Percentiles rank a stretch among this genome's conserved stretches.
phyloP scores from a whole-genome alignment of 1,140 invertebrate genomes.

The Drosophila persimilis region DNA sequence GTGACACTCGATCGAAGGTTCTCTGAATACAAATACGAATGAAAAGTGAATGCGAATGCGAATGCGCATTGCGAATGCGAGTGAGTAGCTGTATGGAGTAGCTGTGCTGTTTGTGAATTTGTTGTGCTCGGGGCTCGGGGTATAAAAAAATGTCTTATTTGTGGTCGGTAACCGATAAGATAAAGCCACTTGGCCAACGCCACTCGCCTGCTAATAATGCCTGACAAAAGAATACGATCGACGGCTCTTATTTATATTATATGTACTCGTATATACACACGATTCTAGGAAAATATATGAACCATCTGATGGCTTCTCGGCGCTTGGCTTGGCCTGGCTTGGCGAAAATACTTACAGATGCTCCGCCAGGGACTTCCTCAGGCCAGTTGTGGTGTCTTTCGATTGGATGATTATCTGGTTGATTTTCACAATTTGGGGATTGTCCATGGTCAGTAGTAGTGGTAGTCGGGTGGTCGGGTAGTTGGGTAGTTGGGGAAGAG shows the following conservation, averaged over 20 bases:
- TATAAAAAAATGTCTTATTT: slow-evolving; percentile 29
- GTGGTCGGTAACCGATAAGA: slow-evolving; percentile 41
- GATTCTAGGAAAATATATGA: slow-evolving; percentile 22
- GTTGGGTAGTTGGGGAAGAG: too few relatives aligned
- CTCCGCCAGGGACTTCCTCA: slow-evolving; percentile 13
- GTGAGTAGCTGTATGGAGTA: neutral
- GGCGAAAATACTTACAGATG: slow-evolving; percentile 34
- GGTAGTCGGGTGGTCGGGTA: too few relatives aligned
- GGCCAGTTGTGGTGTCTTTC: slow-evolving; percentile 14
- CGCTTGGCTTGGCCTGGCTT: too few relatives aligned
- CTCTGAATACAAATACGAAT: too few relatives aligned
- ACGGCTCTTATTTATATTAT: slow-evolving; percentile 27
- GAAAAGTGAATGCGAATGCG: too few relatives aligned
- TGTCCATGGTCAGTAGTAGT: slow-evolving; percentile 36
- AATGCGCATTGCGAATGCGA: too few relatives aligned
- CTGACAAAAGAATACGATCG: slow-evolving; percentile 41
- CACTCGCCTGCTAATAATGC: slow-evolving; percentile 17
- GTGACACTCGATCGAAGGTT: too few relatives aligned
- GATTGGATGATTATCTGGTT: slow-evolving; percentile 31
- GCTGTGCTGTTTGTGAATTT: slow-evolving; percentile 6
- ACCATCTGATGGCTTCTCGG: neutral
- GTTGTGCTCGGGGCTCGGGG: slow-evolving; percentile 1
- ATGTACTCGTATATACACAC: neutral
- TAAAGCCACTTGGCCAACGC: slow-evolving; percentile 35
- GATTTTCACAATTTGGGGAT: slow-evolving; percentile 29